phyloP scores from a whole-genome alignment of 2,888 invertebrate genomes.

The Tholera decimalis region DNA sequence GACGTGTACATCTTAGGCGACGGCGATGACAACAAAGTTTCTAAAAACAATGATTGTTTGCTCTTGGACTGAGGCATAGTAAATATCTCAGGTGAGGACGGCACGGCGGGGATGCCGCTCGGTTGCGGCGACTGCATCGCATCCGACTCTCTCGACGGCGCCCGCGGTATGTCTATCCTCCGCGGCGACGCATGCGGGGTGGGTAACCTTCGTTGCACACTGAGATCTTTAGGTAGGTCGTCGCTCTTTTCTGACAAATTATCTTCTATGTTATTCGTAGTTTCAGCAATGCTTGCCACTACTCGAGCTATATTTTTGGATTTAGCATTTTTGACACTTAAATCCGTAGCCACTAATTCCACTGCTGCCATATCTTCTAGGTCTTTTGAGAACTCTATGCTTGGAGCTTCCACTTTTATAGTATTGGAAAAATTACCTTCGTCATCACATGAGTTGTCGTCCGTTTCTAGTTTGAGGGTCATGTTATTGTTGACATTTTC shows the following conservation, averaged over 20 bases:
- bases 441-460: slow-evolving; percentile 45
- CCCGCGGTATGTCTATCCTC: slow-evolving; percentile 89
- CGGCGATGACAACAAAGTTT: slow-evolving; percentile 92
- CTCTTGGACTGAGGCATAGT: slow-evolving; percentile 87
- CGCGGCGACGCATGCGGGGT: slow-evolving; percentile 87
- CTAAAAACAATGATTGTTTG: slow-evolving; percentile 91
- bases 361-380: slow-evolving; percentile 73
- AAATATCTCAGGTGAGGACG: slow-evolving; percentile 93
- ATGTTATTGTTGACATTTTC: slow-evolving; percentile 34
- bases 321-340: slow-evolving; percentile 84
- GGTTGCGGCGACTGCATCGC: slow-evolving; percentile 94
- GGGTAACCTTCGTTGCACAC: slow-evolving; percentile 89
- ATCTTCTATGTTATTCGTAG: slow-evolving; percentile 77
- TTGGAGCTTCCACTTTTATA: slow-evolving; percentile 54
- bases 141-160: slow-evolving; percentile 93
- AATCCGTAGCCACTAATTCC: slow-evolving; percentile 91
- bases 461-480: slow-evolving; percentile 38
- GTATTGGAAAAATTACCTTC: slow-evolving; percentile 59
- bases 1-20: slow-evolving; percentile 92
- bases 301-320: slow-evolving; percentile 71
- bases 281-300: slow-evolving; percentile 72
- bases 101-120: slow-evolving; percentile 93
- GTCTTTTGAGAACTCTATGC: slow-evolving; percentile 57
- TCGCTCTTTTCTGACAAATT: slow-evolving; percentile 86
- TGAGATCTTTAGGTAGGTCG: slow-evolving; percentile 92